Evolutionary conservation across 2,113 vertebrate genomes (phyloP).

Genomic region (Nansenia antarctica): DNA sequence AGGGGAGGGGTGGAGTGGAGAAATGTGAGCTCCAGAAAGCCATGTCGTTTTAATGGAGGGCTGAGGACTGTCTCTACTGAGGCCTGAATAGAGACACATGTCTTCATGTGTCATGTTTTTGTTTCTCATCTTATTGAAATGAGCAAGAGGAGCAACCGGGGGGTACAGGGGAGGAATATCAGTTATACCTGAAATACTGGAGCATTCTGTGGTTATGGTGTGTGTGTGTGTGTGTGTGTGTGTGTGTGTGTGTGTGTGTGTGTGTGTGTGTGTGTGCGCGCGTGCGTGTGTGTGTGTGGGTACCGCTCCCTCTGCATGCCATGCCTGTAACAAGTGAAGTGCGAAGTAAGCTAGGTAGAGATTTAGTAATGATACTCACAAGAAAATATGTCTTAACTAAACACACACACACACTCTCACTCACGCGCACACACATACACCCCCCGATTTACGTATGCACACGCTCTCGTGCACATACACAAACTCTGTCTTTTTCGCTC

Average conservation of each 20-base stretch:
- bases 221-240: not conserved
- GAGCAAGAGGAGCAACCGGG: not conserved
- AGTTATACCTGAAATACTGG: not conserved
- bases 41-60: not conserved
- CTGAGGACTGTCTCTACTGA: not conserved
- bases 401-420: not conserved
- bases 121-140: not conserved
- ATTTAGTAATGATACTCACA: not conserved
- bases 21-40: not conserved
- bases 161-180: not conserved
- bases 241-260: slow-evolving; percentile 4
- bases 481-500: not conserved
- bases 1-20: not conserved
- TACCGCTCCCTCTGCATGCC: not conserved
- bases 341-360: no score
- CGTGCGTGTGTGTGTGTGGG: not conserved
- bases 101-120: not conserved
- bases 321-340: not conserved
- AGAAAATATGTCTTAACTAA: not conserved
- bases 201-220: not conserved
- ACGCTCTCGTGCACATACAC: not conserved
- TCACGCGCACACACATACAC: not conserved
- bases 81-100: not conserved
- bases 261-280: not conserved
- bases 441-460: not conserved